Evolutionary conservation across 2,797 vertebrate genomes (phyloP), one percentile per base, ranked within the genome.

Genomic region (Australoheros facetus): DNA sequence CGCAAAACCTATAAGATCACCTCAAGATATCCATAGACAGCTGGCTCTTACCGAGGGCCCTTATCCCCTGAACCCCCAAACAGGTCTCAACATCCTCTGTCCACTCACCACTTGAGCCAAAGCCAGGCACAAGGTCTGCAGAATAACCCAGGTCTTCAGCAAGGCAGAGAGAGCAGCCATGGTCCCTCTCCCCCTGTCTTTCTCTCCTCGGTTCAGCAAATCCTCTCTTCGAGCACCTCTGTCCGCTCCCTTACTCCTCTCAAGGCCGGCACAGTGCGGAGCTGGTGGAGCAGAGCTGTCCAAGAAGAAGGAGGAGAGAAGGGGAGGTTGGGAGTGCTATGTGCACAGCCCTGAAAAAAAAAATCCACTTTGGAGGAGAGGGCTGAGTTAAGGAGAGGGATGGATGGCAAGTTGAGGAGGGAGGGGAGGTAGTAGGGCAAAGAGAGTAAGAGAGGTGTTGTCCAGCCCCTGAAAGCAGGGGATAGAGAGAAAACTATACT

Each of bases 31-130:
- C 79, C 42, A 66, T 19, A 23, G 17, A n/a, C 23, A 1, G 0
- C 19, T n/a, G 57, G 73, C 69, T 74, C 71, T 56, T 71, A 73
- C 39, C 51, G 39, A 57, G 56, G 81, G 64, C 71, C 77, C 55
- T 71, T 11, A 56, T 78, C 53, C 83, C 83, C 74, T 64, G 60
- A 64, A 2, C 21, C 60, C 45, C 45, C 11, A 39, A 78, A 75
- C 82, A 80, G 78, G 73, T 84, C 78, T 84, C 74, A 80, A 42
- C 10, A 26, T 79, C 85, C 57, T 21, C 81, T 45, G 55, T 88
- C 83, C 91, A 98, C 98, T 98, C 93, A 99, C 98, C 90, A 98
- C 96, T 96, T 99, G 98, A 77, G 97, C 97, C 91, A 98, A 85
- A 85, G 95, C 95, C 89, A 99, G 95, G 87, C 96, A 96, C 88